Evolutionary conservation across 2,797 vertebrate genomes (phyloP).

Genomic region (Lindbergichthys nudifrons): DNA sequence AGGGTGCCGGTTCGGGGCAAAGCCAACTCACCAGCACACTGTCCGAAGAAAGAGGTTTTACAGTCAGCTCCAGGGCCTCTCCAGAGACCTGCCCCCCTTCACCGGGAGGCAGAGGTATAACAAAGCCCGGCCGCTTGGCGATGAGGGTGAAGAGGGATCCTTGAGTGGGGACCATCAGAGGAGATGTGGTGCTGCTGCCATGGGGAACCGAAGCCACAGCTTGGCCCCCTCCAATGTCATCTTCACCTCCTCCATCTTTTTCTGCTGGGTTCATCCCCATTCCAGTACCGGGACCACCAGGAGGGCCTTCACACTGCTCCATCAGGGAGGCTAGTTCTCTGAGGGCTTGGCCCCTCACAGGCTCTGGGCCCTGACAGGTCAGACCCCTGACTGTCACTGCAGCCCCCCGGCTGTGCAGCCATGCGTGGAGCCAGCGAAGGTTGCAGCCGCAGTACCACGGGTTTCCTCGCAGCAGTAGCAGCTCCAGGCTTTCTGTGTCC

Average conservation of each 20-base stretch:
- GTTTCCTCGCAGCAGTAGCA: constrained; percentile 91
- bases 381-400: constrained; percentile 91
- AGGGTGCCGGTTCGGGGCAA: constrained; percentile 86
- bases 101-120: constrained; percentile 84
- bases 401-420: constrained; percentile 87
- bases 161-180: constrained; percentile 85
- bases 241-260: constrained; percentile 71
- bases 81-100: constrained; percentile 83
- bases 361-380: constrained; percentile 92
- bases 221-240: constrained; percentile 68
- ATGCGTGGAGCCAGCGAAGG: constrained; percentile 93
- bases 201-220: constrained; percentile 70
- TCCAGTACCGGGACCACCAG: constrained; percentile 70
- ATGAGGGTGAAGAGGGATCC: constrained; percentile 91
- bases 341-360: constrained; percentile 89
- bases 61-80: constrained; percentile 88
- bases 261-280: constrained; percentile 64
- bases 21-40: constrained; percentile 93
- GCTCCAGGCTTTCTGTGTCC: constrained; percentile 90
- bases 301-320: constrained; percentile 89
- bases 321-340: constrained; percentile 90
- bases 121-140: constrained; percentile 88
- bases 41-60: constrained; percentile 91
- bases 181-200: constrained; percentile 71
- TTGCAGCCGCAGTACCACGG: constrained; percentile 96